Conservation (phyloP, 1,140 invertebrate species). For the Drosophila takahashii region DNA sequence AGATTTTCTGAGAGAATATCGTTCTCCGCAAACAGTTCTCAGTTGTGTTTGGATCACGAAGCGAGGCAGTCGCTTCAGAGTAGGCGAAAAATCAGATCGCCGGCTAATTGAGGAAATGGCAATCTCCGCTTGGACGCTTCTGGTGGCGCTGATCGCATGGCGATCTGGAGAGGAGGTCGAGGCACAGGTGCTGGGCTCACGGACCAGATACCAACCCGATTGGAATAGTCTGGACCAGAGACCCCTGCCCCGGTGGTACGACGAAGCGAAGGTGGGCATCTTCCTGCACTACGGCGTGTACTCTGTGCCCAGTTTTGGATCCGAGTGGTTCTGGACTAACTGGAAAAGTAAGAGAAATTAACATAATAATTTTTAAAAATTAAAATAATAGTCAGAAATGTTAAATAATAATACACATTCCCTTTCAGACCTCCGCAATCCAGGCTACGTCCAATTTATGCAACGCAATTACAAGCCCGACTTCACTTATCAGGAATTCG, state of each 20-base stretch:
- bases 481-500: conserved; percentile 95
- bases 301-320: conserved; percentile 93
- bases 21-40: conserved; percentile 3
- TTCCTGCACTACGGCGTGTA: conserved; percentile 98
- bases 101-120: conserved; percentile 39
- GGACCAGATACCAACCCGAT: conserved; percentile 86
- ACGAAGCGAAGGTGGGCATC: conserved; percentile 95
- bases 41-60: conserved; percentile 23
- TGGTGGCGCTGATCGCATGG: conserved; percentile 14
- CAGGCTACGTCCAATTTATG: conserved; percentile 88
- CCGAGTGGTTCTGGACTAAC: conserved; percentile 95
- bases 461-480: conserved; percentile 90
- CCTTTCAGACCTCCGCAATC: conserved; percentile 52
- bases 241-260: conserved; percentile 94
- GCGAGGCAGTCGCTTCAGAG: conserved; percentile 7
- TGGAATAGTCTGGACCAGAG: conserved; percentile 94
- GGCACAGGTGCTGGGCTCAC: conserved; percentile 39
- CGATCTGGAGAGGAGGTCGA: neutral
- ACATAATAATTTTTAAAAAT: neutral
- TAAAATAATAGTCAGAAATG: too few species aligned
- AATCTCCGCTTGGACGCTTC: conserved; percentile 39
- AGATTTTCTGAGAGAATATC: neutral
- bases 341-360: conserved; percentile 87
- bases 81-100: neutral
- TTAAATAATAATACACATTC: neutral